These are phyloP conservation scores for Spongia lamella DNA, from an alignment of 37 sponge, comb jelly and placozoan genomes.

Conservation along the genomic window DNA sequence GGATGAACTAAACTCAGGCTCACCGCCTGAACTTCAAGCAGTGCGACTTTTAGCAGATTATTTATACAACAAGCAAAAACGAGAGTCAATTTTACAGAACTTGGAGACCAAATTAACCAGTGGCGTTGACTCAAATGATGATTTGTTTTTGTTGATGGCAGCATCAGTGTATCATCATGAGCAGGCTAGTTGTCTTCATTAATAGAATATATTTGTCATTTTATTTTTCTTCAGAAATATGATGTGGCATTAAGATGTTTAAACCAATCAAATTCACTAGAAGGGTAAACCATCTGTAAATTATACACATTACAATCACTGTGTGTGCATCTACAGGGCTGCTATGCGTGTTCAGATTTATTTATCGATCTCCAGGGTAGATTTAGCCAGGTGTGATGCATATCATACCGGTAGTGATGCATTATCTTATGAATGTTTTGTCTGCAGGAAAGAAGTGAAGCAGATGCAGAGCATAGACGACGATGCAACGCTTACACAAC, in stretches of 20 bases:
- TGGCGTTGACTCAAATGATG: conserved; percentile 76
- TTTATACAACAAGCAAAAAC: conserved; percentile 56
- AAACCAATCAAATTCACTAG: conserved; percentile 80
- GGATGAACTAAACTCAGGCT: conserved; percentile 73
- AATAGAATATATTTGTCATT: background rate
- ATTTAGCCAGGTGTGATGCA: conserved; percentile 93
- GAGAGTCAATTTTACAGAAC: conserved; percentile 55
- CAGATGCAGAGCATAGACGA: conserved; percentile 95
- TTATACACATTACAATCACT: background rate
- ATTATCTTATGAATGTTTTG: background rate
- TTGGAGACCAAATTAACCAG: conserved; percentile 65
- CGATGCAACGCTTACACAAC: conserved; percentile 92
- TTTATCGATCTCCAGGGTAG: conserved; percentile 88
- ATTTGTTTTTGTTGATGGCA: conserved; percentile 77
- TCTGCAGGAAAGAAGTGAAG: conserved; percentile 87
- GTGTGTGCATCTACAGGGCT: conserved; percentile 29
- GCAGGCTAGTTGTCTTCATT: conserved; percentile 27
- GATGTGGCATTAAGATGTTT: conserved; percentile 74
- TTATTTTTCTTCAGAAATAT: conserved; percentile 47
- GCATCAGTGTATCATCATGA: conserved; percentile 74
- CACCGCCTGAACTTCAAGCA: conserved; percentile 81
- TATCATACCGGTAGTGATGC: no score
- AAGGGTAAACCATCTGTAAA: conserved; percentile 52
- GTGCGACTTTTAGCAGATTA: conserved; percentile 83
- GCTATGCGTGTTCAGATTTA: conserved; percentile 85